Evolutionary conservation across 2,888 invertebrate species (phyloP), one percentile per base, ranked within the genome.

Genomic region (Chydorus sphaericus): DNA sequence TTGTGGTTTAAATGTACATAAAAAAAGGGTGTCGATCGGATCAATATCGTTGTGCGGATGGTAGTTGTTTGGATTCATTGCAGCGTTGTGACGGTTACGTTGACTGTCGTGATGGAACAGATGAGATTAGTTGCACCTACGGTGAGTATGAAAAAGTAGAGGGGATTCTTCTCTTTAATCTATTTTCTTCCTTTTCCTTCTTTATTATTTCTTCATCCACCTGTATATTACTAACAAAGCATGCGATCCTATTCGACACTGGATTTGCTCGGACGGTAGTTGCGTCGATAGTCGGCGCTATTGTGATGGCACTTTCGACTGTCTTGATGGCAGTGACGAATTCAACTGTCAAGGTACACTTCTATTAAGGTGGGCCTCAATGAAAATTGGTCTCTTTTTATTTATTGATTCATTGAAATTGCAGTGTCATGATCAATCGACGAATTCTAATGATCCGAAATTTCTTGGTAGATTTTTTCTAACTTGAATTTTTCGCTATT

Each of bases 291-390:
- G 77, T 69, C 72, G 76, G 62, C 80, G 82, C 66, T 82, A 82
- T 70, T 90, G 90, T 75, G 88, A 91, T 79, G 85, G 86, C 77
- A 79, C 79, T 75, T 86, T 85, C 79, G 87, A 88, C 77, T 88
- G 88, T 77, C 77, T 78, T 73, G 87, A 88, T 77, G 85, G 85
- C 79, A 85, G 86, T 67, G 88, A 89, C 71, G 88, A 89, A 75
- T 85, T 85, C 73, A 84, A 84, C 75, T 88, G 80, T 38, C 18
- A 39, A 11, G 59, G 56, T 23, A 44, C 23, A 28, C n/a, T n/a
- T n/a, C n/a, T n/a, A n/a, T n/a, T n/a, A n/a, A n/a, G n/a, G n/a
- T n/a, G n/a, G n/a, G n/a, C n/a, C n/a, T n/a, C n/a, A n/a, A n/a
- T n/a, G n/a, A n/a, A n/a, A n/a, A n/a, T n/a, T n/a, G n/a, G n/a